Percentiles rank a stretch among this genome's conserved stretches.
phyloP scores from a whole-genome alignment of 2,888 invertebrate genomes.

The Phalera bucephala region DNA sequence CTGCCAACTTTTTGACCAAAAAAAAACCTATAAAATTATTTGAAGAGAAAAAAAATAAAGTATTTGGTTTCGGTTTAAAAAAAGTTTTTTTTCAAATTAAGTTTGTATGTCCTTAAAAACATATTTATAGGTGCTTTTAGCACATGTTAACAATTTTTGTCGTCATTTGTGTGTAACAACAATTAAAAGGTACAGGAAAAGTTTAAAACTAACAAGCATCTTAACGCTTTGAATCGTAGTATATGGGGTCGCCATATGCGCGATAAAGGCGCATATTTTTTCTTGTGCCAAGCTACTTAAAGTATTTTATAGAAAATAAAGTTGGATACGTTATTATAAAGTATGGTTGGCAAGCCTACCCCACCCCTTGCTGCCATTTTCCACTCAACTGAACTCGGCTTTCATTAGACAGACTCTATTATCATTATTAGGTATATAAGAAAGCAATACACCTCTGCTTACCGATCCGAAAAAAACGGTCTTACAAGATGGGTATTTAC shows the following conservation, averaged over 20 bases:
- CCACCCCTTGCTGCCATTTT: not conserved
- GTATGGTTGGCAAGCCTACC: not conserved
- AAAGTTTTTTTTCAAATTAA: not conserved
- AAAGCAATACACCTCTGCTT: too few relatives aligned
- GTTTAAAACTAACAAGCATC: too few relatives aligned
- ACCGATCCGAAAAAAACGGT: too few relatives aligned
- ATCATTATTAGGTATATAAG: too few relatives aligned
- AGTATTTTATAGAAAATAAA: too few relatives aligned
- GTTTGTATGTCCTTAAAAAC: not conserved
- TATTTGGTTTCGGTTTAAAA: not conserved
- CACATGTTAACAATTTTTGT: not conserved
- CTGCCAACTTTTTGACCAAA: not conserved
- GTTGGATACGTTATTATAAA: not conserved
- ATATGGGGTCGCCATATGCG: too few relatives aligned
- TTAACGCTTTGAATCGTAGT: too few relatives aligned
- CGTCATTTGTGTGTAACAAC: not conserved
- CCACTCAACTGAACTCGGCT: not conserved
- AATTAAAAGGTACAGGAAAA: too few relatives aligned
- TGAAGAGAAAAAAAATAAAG: too few relatives aligned
- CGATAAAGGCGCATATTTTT: not conserved
- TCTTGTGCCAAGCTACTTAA: not conserved
- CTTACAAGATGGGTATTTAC: too few relatives aligned
- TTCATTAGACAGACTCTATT: too few relatives aligned
- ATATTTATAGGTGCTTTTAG: not conserved
- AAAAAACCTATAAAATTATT: not conserved